Evolutionary conservation across 2,888 invertebrate species (phyloP).

Genomic region (Limnephilus marmoratus): DNA sequence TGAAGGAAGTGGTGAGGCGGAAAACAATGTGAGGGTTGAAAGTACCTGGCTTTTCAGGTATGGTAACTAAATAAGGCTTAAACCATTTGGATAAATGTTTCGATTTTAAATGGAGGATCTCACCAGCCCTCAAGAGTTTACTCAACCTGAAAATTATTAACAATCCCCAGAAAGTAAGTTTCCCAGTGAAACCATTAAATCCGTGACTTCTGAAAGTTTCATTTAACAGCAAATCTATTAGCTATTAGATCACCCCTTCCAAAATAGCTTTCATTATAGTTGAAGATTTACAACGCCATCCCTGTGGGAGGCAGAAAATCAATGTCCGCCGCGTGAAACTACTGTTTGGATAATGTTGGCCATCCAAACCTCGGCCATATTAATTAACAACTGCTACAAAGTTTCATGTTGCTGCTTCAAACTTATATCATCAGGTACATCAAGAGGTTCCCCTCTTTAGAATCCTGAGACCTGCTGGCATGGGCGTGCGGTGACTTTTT

Average conservation of each 20-base stretch:
- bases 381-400: constrained; percentile 46
- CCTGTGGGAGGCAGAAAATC: constrained; percentile 31
- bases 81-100: not conserved
- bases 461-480: not conserved
- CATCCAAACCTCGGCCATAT: constrained; percentile 5
- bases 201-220: not conserved
- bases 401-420: constrained; percentile 22
- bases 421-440: constrained; percentile 33
- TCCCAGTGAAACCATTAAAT: not conserved
- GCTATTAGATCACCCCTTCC: constrained; percentile 10
- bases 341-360: not conserved
- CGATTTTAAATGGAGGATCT: not conserved
- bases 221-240: constrained; percentile 6
- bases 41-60: not conserved
- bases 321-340: not conserved
- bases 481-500: not conserved
- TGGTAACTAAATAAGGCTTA: not conserved
- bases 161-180: not conserved
- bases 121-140: not conserved
- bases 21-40: not conserved
- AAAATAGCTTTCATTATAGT: constrained; percentile 8
- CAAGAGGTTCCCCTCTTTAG: not conserved
- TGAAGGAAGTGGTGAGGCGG: not conserved
- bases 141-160: not conserved
- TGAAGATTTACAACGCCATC: not conserved